Percentiles rank a stretch among this genome's conserved stretches.
Evolutionary conservation across 2,888 invertebrate species (phyloP).

Genomic region (Platerodrilus igneus): DNA sequence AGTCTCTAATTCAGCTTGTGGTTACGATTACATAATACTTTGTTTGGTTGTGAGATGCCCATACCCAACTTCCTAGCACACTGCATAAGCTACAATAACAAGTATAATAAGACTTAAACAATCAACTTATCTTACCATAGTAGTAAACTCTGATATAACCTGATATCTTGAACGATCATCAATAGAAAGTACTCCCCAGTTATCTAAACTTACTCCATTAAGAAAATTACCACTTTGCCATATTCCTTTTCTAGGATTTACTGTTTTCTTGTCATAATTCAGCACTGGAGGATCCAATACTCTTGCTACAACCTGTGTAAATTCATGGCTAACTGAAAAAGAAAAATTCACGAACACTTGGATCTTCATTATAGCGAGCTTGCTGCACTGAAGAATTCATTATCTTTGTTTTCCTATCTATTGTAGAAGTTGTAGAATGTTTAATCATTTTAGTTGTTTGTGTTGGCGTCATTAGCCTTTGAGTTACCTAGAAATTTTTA

Average conservation of each 20-base stretch:
- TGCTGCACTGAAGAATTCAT: conserved; percentile 54
- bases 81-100: conserved; percentile 11
- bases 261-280: conserved; percentile 53
- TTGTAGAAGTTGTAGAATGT: conserved; percentile 77
- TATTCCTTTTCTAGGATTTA: conserved; percentile 44
- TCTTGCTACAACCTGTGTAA: conserved; percentile 73
- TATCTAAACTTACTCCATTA: conserved; percentile 36
- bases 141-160: conserved; percentile 32
- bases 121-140: conserved; percentile 42
- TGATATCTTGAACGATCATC: conserved; percentile 32
- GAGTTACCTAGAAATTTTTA: conserved; percentile 53
- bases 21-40: background rate
- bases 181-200: conserved; percentile 52
- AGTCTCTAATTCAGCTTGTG: background rate
- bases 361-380: conserved; percentile 44
- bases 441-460: conserved; percentile 87
- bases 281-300: conserved; percentile 73
- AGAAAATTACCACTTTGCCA: conserved; percentile 47
- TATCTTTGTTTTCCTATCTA: conserved; percentile 74
- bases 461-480: conserved; percentile 72
- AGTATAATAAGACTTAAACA: too few species aligned
- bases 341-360: conserved; percentile 76
- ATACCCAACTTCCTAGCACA: conserved; percentile 25
- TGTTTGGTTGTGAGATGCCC: conserved; percentile 29
- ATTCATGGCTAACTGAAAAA: conserved; percentile 66